Conservation (phyloP, 2,797 vertebrate species). For the Phalloptychus januarius region DNA sequence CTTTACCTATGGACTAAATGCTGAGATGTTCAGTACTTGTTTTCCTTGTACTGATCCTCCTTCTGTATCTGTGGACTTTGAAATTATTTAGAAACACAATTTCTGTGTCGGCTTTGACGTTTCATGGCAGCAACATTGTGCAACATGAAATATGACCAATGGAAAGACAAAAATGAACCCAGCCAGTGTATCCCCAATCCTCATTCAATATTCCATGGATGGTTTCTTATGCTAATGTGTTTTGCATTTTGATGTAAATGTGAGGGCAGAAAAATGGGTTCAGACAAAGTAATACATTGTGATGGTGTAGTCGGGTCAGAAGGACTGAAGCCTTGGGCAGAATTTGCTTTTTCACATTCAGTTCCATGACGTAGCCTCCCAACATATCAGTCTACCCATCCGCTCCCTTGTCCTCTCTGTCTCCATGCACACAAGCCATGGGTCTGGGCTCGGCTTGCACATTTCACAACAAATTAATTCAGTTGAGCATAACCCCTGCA, state of each 20-base stretch:
- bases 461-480: constrained; percentile 75
- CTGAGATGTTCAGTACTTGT: not conserved
- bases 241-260: constrained; percentile 33
- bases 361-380: constrained; percentile 56
- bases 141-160: not conserved
- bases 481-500: constrained; percentile 56
- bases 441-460: constrained; percentile 46
- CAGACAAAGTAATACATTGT: constrained; percentile 36
- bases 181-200: constrained; percentile 1
- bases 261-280: constrained; percentile 30
- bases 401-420: constrained; percentile 29
- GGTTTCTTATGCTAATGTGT: constrained; percentile 23
- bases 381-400: constrained; percentile 12
- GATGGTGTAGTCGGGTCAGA: constrained; percentile 41
- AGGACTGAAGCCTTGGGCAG: constrained; percentile 46
- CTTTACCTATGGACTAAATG: not conserved
- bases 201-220: constrained; percentile 6
- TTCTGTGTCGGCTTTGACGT: not conserved
- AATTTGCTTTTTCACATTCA: constrained; percentile 64
- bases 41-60: not conserved
- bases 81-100: not conserved
- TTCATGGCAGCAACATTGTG: not conserved
- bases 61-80: not conserved
- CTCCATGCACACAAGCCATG: constrained; percentile 39
- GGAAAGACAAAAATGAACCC: not conserved